Conservation (phyloP, 1,140 invertebrate genomes). For the Apis cerana region DNA sequence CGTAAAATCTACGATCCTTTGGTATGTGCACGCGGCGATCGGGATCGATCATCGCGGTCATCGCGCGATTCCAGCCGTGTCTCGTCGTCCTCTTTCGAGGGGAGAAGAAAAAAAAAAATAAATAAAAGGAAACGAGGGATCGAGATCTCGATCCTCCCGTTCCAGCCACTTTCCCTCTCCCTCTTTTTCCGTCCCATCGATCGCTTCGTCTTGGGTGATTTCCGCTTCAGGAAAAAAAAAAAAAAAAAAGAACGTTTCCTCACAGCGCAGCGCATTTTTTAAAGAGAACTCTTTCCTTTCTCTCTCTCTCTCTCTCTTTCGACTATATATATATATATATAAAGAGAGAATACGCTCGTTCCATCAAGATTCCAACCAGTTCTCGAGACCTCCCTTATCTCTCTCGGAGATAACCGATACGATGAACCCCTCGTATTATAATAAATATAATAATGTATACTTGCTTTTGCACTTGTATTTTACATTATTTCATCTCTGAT, state of each 20-base stretch:
- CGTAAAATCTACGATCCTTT: conserved; percentile 54
- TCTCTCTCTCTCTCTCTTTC: background rate
- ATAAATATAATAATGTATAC: conserved; percentile 80
- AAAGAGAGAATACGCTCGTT: conserved; percentile 19
- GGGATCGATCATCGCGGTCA: conserved; percentile 12
- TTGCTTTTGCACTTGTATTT: conserved; percentile 79
- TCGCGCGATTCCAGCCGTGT: conserved; percentile 18
- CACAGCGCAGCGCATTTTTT: conserved; percentile 42
- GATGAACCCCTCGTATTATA: conserved; percentile 67
- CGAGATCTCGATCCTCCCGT: background rate
- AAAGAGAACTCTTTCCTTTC: conserved; percentile 14
- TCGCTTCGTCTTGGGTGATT: background rate
- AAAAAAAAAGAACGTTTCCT: conserved; percentile 34
- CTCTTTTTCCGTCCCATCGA: background rate
- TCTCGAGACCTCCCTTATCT: background rate
- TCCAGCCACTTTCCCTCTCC: conserved; percentile 11
- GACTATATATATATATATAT: background rate
- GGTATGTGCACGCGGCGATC: conserved; percentile 52
- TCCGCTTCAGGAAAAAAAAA: background rate
- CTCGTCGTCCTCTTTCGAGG: background rate
- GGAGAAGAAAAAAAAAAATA: conserved; percentile 6
- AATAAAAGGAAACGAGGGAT: conserved; percentile 20
- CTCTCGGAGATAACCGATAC: conserved; percentile 22
- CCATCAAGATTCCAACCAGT: background rate
- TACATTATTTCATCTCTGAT: conserved; percentile 77